Conservation (phyloP, 2,888 invertebrate species). For the Agrochola macilenta region DNA sequence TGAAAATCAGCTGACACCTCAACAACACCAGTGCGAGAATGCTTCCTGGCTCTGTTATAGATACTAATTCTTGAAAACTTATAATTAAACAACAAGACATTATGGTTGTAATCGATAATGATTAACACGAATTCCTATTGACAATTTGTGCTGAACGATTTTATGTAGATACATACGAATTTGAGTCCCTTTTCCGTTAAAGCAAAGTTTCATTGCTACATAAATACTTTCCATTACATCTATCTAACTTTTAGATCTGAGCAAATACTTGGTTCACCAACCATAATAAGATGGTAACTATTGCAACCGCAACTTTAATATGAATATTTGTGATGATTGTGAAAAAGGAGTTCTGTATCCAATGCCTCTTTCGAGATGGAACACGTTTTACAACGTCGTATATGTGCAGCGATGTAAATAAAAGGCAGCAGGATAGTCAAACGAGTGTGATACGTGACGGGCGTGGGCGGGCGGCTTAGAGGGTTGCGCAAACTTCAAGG, state of each 20-base stretch:
- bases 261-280: neutral
- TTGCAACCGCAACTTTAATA: constrained; percentile 22
- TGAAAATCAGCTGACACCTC: neutral
- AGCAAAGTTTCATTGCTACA: neutral
- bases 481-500: constrained; percentile 75
- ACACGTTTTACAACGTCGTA: neutral
- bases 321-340: constrained; percentile 11
- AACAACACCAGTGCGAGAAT: too few species aligned
- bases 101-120: neutral
- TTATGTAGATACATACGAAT: too few species aligned
- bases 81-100: neutral
- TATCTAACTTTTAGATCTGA: neutral
- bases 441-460: constrained; percentile 12
- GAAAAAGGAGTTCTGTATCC: constrained; percentile 21
- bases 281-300: neutral
- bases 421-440: neutral
- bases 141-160: neutral
- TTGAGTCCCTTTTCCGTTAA: too few species aligned
- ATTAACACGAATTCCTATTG: neutral
- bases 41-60: neutral
- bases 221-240: neutral
- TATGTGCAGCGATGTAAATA: constrained; percentile 10
- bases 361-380: constrained; percentile 6
- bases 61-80: too few species aligned
- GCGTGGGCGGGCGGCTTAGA: constrained; percentile 69